These are phyloP conservation scores for Timema podura DNA, from an alignment of 2,888 invertebrate species.

Conservation along the genomic window DNA sequence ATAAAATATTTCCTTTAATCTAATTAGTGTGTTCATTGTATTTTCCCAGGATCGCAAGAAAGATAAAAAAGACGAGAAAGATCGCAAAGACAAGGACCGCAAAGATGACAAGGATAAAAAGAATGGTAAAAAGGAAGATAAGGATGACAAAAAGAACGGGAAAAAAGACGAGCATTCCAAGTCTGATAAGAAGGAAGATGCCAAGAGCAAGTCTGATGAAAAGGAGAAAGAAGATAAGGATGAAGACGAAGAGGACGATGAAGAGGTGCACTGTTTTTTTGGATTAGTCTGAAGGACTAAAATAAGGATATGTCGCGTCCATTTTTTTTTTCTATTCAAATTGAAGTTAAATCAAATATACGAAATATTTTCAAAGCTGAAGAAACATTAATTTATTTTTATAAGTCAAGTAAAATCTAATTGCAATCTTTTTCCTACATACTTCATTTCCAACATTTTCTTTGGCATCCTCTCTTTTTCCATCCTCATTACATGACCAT, in stretches of 20 bases:
- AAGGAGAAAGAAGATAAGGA: slow-evolving; percentile 48
- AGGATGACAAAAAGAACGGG: slow-evolving; percentile 43
- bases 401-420: too few species aligned
- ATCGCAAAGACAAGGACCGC: slow-evolving; percentile 40
- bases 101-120: slow-evolving; percentile 38
- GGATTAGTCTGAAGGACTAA: too few species aligned
- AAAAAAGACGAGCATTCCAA: slow-evolving; percentile 36
- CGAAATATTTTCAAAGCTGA: too few species aligned
- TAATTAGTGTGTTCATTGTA: not conserved
- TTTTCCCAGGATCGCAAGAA: slow-evolving; percentile 44
- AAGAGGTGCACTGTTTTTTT: slow-evolving; percentile 22
- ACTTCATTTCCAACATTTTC: too few species aligned
- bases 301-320: too few species aligned
- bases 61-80: slow-evolving; percentile 46
- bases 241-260: slow-evolving; percentile 42
- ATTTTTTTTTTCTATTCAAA: too few species aligned
- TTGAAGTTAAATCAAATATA: too few species aligned
- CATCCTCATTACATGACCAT: too few species aligned
- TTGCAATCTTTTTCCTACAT: too few species aligned
- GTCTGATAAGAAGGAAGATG: slow-evolving; percentile 37
- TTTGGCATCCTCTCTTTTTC: too few species aligned
- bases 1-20: not conserved
- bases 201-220: slow-evolving; percentile 49
- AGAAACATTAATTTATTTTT: too few species aligned
- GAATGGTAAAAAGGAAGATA: slow-evolving; percentile 48